phyloP scores from a whole-genome alignment of 1,140 invertebrate species.

The Drosophila bifasciata region DNA sequence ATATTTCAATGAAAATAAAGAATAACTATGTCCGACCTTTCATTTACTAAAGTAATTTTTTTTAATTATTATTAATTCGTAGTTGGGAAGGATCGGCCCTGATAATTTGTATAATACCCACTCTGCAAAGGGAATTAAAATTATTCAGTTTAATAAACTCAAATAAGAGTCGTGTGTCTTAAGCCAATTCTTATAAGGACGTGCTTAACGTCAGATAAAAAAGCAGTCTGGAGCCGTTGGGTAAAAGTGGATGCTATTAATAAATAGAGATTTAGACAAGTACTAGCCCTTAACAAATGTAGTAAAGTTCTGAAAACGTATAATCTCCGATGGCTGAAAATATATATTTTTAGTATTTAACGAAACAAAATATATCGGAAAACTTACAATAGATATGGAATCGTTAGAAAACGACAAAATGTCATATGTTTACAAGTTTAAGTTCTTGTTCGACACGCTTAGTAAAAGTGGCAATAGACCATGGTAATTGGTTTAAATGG shows the following conservation, averaged over 20 bases:
- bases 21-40: no score
- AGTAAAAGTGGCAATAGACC: slow-evolving; percentile 90
- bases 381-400: slow-evolving; percentile 79
- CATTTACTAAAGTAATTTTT: no score
- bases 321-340: slow-evolving; percentile 75
- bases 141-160: no score
- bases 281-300: slow-evolving; percentile 67
- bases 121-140: no score
- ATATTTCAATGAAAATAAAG: no score
- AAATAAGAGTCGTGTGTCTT: background rate
- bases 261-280: slow-evolving; percentile 66
- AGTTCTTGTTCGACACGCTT: slow-evolving; percentile 90
- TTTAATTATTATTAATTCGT: no score
- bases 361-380: background rate
- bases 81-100: no score
- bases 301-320: slow-evolving; percentile 77
- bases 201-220: background rate
- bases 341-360: slow-evolving; percentile 1
- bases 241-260: slow-evolving; percentile 62
- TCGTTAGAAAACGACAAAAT: slow-evolving; percentile 80
- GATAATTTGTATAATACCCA: no score
- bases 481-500: slow-evolving; percentile 90
- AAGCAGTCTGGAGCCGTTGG: slow-evolving; percentile 23
- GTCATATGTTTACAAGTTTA: slow-evolving; percentile 86
- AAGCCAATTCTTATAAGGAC: background rate